Evolutionary conservation across 2,113 vertebrate genomes (phyloP).

Genomic region (Pollachius pollachius): DNA sequence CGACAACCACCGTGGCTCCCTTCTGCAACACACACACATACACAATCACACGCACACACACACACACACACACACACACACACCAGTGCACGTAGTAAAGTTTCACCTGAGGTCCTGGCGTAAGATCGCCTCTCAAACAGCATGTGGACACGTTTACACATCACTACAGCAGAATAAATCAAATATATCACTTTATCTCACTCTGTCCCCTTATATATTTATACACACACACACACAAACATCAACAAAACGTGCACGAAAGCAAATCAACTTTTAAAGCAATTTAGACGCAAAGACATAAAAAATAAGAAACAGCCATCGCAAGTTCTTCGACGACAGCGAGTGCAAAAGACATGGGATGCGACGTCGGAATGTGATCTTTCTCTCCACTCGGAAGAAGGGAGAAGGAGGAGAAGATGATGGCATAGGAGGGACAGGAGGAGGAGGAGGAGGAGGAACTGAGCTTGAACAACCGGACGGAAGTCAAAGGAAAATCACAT

Average conservation of each 20-base stretch:
- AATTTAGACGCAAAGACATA: conserved; percentile 49
- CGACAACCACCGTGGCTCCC: too few relatives aligned
- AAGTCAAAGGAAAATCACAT: conserved; percentile 64
- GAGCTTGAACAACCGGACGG: conserved; percentile 67
- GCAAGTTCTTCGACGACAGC: conserved; percentile 39
- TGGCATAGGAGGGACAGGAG: conserved; percentile 45
- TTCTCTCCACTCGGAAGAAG: conserved; percentile 45
- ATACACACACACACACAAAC: conserved; percentile 17
- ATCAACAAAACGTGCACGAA: conserved; percentile 38
- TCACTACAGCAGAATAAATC: conserved; percentile 41
- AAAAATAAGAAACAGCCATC: conserved; percentile 38
- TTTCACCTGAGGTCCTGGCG: conserved; percentile 68
- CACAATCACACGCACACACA: conserved; percentile 23
- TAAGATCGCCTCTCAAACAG: conserved; percentile 50
- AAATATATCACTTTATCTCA: conserved; percentile 38
- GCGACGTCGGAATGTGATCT: conserved; percentile 72
- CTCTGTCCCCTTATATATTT: too few relatives aligned
- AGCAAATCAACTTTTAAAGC: conserved; percentile 57
- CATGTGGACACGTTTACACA: conserved; percentile 47
- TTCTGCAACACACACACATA: not conserved
- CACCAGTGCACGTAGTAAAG: conserved; percentile 58
- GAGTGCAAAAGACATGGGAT: conserved; percentile 65
- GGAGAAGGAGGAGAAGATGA: conserved; percentile 41
- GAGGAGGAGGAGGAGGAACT: conserved; percentile 62
- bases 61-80: conserved; percentile 22